These are phyloP conservation scores for Simalia tracyae DNA, from an alignment of 2,797 vertebrate genomes.

Conservation along the genomic window DNA sequence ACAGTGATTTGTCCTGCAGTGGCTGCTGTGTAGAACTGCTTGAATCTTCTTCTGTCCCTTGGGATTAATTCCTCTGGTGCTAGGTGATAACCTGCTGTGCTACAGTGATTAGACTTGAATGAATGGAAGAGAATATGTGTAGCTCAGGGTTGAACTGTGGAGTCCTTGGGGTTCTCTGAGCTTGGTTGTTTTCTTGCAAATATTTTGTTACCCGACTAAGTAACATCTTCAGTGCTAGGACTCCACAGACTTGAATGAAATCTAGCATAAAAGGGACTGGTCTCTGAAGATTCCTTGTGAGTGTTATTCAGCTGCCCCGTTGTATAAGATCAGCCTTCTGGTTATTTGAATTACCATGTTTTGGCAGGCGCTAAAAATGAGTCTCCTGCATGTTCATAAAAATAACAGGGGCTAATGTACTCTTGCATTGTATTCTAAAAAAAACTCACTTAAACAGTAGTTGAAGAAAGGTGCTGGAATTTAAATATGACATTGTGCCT, in stretches of 20 bases:
- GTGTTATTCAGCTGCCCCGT: neutral
- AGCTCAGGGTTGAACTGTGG: too few relatives aligned
- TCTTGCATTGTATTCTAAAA: neutral
- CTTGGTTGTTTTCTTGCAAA: too few relatives aligned
- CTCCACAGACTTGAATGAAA: neutral
- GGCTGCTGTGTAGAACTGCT: neutral
- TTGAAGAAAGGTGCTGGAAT: neutral
- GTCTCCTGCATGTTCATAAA: neutral
- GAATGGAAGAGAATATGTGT: neutral
- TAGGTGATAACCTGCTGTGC: neutral
- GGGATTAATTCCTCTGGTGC: neutral
- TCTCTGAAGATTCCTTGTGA: neutral
- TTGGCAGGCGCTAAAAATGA: neutral
- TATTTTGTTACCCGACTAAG: too few relatives aligned
- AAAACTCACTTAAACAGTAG: neutral
- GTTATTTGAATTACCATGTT: neutral
- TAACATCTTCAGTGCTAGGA: too few relatives aligned
- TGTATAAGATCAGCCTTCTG: neutral
- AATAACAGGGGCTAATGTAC: neutral
- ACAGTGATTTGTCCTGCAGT: neutral
- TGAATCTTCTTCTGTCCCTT: neutral
- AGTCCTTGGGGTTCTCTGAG: too few relatives aligned
- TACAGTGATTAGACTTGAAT: neutral
- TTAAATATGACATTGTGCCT: neutral
- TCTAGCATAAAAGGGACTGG: neutral